Evolutionary conservation across 2,797 vertebrate genomes (phyloP).

Genomic region (Siniperca undulata): DNA sequence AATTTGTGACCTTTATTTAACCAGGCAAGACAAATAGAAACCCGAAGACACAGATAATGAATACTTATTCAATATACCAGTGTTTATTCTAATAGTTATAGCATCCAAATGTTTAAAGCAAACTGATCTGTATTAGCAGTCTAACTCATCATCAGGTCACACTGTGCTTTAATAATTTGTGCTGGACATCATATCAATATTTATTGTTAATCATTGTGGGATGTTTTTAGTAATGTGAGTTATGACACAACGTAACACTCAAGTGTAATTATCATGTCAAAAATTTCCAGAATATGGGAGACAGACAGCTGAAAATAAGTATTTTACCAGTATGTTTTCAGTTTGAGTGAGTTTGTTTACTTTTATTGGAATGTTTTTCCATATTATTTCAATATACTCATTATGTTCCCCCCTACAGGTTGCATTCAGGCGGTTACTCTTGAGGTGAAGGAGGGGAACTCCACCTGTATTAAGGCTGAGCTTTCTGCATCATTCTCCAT

Average conservation of each 20-base stretch:
- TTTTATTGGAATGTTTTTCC: background rate
- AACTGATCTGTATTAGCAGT: background rate
- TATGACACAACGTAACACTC: background rate
- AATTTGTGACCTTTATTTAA: background rate
- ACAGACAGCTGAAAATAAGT: background rate
- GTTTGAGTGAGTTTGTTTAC: background rate
- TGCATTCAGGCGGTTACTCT: slow-evolving; percentile 82
- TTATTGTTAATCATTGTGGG: background rate
- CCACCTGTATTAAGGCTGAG: slow-evolving; percentile 90
- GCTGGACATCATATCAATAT: background rate
- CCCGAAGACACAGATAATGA: background rate
- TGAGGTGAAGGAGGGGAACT: slow-evolving; percentile 87
- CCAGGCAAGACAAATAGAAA: background rate
- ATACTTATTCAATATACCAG: background rate
- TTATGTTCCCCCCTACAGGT: slow-evolving; percentile 64
- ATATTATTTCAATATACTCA: background rate
- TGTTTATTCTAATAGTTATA: background rate
- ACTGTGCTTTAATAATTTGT: background rate
- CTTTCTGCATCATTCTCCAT: slow-evolving; percentile 88
- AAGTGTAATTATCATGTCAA: background rate
- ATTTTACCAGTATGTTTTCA: background rate
- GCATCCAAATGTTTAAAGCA: background rate
- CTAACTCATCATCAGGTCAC: background rate
- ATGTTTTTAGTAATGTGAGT: background rate
- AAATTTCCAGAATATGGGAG: background rate